Evolutionary conservation across 1,140 invertebrate genomes (phyloP).

Genomic region (Lucilia sericata): DNA sequence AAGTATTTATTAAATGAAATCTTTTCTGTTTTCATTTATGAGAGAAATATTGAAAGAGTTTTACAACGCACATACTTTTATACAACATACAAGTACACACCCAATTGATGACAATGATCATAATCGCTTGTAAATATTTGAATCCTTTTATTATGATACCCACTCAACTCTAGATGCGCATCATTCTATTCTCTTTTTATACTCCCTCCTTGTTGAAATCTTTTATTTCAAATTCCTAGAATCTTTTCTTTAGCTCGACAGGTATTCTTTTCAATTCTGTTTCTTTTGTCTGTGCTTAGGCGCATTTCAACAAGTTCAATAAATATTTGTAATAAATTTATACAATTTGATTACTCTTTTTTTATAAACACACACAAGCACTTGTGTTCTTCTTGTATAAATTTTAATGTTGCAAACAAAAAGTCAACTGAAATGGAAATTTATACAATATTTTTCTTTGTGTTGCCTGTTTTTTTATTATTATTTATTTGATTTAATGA

Average conservation of each 20-base stretch:
- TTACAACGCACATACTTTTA: background rate
- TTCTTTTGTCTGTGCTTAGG: background rate
- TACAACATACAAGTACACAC: background rate
- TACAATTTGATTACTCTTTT: background rate
- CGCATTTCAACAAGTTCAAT: conserved; percentile 3
- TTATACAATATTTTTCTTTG: background rate
- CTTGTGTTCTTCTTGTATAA: no score
- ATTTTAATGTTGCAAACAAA: background rate
- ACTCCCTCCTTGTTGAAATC: background rate
- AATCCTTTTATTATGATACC: conserved; percentile 9
- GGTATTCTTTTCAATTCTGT: background rate
- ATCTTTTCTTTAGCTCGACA: conserved; percentile 6
- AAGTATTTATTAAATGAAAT: background rate
- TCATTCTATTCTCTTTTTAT: background rate
- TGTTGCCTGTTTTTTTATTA: background rate
- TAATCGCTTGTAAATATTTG: conserved; percentile 11
- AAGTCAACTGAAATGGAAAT: conserved; percentile 25
- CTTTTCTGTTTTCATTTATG: background rate
- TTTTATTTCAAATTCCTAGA: background rate
- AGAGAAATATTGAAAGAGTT: background rate
- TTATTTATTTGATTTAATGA: background rate
- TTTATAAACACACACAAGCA: no score
- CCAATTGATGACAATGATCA: conserved; percentile 18
- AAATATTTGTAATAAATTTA: conserved; percentile 41
- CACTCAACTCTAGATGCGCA: background rate